Conservation (phyloP, 2,888 invertebrate species). For the Pogonocherus hispidulus region DNA sequence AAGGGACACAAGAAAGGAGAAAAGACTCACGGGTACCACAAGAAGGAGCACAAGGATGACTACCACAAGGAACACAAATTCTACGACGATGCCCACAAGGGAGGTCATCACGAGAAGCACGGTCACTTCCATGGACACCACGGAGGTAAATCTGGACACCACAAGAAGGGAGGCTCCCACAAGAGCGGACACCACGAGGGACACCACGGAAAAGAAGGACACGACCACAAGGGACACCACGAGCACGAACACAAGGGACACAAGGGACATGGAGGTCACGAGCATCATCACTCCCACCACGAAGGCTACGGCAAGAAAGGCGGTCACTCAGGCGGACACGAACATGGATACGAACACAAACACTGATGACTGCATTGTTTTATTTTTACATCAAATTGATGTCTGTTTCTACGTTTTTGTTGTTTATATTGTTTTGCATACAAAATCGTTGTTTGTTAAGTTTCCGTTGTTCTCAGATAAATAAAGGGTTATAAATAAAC, state of each 20-base stretch:
- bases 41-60: slow-evolving; percentile 89
- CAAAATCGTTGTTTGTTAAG: slow-evolving; percentile 27
- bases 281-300: slow-evolving; percentile 82
- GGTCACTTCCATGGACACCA: slow-evolving; percentile 85
- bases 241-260: slow-evolving; percentile 87
- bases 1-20: slow-evolving; percentile 90
- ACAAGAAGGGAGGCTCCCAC: slow-evolving; percentile 86
- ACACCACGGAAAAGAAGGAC: slow-evolving; percentile 86
- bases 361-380: slow-evolving; percentile 40
- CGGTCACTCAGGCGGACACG: slow-evolving; percentile 82
- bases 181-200: slow-evolving; percentile 85
- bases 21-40: slow-evolving; percentile 86
- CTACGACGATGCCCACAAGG: slow-evolving; percentile 89
- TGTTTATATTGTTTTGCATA: slow-evolving; percentile 23
- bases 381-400: slow-evolving; percentile 31
- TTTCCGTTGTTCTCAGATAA: slow-evolving; percentile 25
- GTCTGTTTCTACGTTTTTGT: slow-evolving; percentile 25
- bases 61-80: slow-evolving; percentile 90
- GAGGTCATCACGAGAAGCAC: slow-evolving; percentile 86
- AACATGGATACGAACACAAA: slow-evolving; percentile 74
- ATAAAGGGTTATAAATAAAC: slow-evolving; percentile 18
- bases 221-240: slow-evolving; percentile 86
- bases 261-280: slow-evolving; percentile 85
- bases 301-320: slow-evolving; percentile 86
- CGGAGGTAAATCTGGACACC: slow-evolving; percentile 82